These are phyloP conservation scores for Acleris holmiana DNA, from an alignment of 2,888 invertebrate genomes.

Conservation along the genomic window DNA sequence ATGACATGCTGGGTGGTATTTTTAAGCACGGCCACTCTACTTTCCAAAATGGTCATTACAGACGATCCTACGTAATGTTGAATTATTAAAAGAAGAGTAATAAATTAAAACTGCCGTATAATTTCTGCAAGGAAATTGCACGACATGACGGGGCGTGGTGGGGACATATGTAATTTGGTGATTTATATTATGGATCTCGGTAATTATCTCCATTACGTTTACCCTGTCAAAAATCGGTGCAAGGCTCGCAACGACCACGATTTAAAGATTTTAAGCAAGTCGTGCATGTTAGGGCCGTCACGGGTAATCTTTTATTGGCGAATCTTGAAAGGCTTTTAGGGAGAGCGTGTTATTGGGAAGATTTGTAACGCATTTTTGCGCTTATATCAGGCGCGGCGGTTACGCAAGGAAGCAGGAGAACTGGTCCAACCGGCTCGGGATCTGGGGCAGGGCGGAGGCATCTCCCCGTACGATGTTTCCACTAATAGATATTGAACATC, in stretches of 20 bases:
- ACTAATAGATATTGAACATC: slow-evolving; percentile 77
- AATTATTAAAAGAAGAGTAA: slow-evolving; percentile 70
- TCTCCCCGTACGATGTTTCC: slow-evolving; percentile 77
- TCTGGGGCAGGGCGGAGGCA: slow-evolving; percentile 82
- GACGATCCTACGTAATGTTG: slow-evolving; percentile 37
- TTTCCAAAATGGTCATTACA: slow-evolving; percentile 57
- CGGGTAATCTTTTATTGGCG: slow-evolving; percentile 66
- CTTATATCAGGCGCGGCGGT: slow-evolving; percentile 60
- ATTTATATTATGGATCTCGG: slow-evolving; percentile 70
- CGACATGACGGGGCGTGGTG: slow-evolving; percentile 73
- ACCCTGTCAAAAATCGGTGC: slow-evolving; percentile 71
- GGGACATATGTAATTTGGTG: slow-evolving; percentile 69
- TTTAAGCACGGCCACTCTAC: slow-evolving; percentile 31
- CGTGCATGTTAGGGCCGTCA: slow-evolving; percentile 53
- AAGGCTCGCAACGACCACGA: slow-evolving; percentile 61
- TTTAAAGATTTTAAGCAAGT: slow-evolving; percentile 53
- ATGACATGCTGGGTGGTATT: slow-evolving; percentile 36
- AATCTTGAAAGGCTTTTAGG: slow-evolving; percentile 76
- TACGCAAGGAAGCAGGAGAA: slow-evolving; percentile 79
- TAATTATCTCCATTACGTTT: slow-evolving; percentile 61
- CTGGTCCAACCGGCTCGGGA: slow-evolving; percentile 78
- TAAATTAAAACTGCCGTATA: slow-evolving; percentile 74
- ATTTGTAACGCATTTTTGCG: slow-evolving; percentile 79
- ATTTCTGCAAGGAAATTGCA: slow-evolving; percentile 76
- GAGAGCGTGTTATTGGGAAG: slow-evolving; percentile 72